These are phyloP conservation scores for Drosophila pegasa DNA, from an alignment of 2,888 invertebrate species.

Conservation along the genomic window DNA sequence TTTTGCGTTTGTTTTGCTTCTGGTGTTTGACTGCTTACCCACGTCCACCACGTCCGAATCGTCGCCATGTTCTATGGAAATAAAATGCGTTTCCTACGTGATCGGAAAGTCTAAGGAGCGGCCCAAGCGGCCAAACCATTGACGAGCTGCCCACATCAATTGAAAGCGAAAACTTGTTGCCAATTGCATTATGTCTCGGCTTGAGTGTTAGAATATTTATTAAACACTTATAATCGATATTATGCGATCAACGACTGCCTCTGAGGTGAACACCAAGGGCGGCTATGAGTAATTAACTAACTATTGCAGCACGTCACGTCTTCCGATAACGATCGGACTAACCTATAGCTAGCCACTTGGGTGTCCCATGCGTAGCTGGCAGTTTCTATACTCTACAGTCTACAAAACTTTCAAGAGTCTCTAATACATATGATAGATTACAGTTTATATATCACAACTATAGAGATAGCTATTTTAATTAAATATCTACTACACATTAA, in stretches of 20 bases:
- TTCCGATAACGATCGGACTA: slow-evolving; percentile 7
- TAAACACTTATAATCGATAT: slow-evolving; percentile 76
- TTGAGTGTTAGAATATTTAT: slow-evolving; percentile 72
- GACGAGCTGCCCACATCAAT: slow-evolving; percentile 50
- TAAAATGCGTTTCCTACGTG: slow-evolving; percentile 76
- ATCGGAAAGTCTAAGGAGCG: slow-evolving; percentile 48
- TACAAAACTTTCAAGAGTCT: too few relatives aligned
- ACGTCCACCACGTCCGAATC: slow-evolving; percentile 71
- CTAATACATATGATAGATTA: neutral
- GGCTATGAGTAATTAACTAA: slow-evolving; percentile 27
- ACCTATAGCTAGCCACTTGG: neutral
- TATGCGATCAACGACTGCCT: slow-evolving; percentile 67
- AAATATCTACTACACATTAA: too few relatives aligned
- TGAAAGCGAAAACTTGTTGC: slow-evolving; percentile 75
- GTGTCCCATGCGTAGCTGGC: neutral
- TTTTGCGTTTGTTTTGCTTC: slow-evolving; percentile 49
- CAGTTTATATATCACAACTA: neutral
- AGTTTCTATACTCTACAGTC: neutral
- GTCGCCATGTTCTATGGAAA: slow-evolving; percentile 77
- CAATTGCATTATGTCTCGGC: slow-evolving; percentile 70
- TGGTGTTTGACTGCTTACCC: slow-evolving; percentile 46
- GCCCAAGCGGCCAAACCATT: slow-evolving; percentile 30
- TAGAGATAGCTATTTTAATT: too few relatives aligned
- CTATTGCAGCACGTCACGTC: slow-evolving; percentile 39
- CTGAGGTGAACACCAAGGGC: slow-evolving; percentile 65